phyloP scores from a whole-genome alignment of 2,797 vertebrate genomes.

The Kryptopterus vitreolus region DNA sequence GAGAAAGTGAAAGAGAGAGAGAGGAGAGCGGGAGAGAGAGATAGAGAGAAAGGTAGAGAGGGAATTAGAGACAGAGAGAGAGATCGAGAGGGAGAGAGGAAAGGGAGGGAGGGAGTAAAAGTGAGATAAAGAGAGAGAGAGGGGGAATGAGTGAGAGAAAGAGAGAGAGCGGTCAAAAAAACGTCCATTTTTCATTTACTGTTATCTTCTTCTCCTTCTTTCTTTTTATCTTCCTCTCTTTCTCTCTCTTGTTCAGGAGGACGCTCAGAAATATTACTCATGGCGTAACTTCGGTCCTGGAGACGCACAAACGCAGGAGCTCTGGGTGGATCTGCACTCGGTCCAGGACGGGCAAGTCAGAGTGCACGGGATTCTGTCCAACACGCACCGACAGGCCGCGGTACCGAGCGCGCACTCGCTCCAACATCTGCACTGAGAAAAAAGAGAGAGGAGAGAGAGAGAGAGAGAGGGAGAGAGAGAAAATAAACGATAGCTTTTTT shows the following conservation, averaged over 20 bases:
- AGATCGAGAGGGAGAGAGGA: too few species aligned
- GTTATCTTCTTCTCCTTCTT: neutral
- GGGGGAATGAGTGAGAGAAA: too few species aligned
- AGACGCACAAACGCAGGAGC: conserved; percentile 70
- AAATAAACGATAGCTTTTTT: too few species aligned
- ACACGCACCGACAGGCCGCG: conserved; percentile 87
- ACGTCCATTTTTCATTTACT: neutral
- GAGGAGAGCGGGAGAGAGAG: too few species aligned
- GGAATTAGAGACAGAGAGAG: too few species aligned
- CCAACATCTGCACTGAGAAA: conserved; percentile 1
- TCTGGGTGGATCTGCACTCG: conserved; percentile 83
- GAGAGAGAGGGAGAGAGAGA: too few species aligned
- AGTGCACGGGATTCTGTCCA: conserved; percentile 89
- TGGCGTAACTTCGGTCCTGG: conserved; percentile 80
- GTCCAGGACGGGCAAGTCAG: conserved; percentile 79
- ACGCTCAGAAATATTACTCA: conserved; percentile 86
- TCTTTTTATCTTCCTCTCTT: neutral
- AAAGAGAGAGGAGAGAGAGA: too few species aligned
- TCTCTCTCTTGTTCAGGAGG: conserved; percentile 74
- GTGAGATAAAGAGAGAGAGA: too few species aligned
- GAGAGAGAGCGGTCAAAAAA: neutral
- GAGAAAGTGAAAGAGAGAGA: too few species aligned
- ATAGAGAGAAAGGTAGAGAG: too few species aligned
- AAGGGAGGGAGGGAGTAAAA: too few species aligned
- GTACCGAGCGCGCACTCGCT: conserved; percentile 62